phyloP scores from a whole-genome alignment of 2,888 invertebrate genomes.

The Troides aeacus region DNA sequence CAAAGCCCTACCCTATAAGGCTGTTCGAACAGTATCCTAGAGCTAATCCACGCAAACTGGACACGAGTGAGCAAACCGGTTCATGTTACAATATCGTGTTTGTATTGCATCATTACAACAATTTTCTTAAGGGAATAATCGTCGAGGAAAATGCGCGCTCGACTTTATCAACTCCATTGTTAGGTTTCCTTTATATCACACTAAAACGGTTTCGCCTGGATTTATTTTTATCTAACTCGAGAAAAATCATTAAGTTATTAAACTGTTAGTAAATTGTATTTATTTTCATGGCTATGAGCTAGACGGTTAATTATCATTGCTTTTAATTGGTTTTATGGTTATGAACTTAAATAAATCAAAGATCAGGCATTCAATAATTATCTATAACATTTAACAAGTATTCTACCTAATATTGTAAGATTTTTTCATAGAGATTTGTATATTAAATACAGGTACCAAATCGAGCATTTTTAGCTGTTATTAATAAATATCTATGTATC shows the following conservation, averaged over 20 bases:
- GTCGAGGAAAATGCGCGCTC: conserved; percentile 19
- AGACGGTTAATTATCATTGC: background rate
- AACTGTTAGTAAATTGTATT: background rate
- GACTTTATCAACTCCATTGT: conserved; percentile 14
- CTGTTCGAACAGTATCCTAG: background rate
- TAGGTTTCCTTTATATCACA: conserved; percentile 10
- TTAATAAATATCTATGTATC: no score
- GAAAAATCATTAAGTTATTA: background rate
- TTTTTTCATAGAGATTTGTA: no score
- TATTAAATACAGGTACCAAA: no score
- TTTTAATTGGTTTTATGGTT: background rate
- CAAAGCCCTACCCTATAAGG: conserved; percentile 2
- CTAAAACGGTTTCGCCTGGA: background rate
- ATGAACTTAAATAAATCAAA: no score
- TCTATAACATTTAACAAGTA: no score
- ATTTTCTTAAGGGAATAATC: conserved; percentile 17
- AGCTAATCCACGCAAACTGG: conserved; percentile 12
- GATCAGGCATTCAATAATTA: no score
- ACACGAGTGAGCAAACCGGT: conserved; percentile 27
- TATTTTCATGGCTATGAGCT: background rate
- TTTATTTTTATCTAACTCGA: background rate
- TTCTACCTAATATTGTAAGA: no score
- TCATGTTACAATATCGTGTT: conserved; percentile 33
- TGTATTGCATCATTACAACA: conserved; percentile 34
- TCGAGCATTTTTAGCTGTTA: no score